Evolutionary conservation across 30 jellyfish, hydroid and myxozoan genomes (phyloP).

Genomic region (Cassiopea xamachana): DNA sequence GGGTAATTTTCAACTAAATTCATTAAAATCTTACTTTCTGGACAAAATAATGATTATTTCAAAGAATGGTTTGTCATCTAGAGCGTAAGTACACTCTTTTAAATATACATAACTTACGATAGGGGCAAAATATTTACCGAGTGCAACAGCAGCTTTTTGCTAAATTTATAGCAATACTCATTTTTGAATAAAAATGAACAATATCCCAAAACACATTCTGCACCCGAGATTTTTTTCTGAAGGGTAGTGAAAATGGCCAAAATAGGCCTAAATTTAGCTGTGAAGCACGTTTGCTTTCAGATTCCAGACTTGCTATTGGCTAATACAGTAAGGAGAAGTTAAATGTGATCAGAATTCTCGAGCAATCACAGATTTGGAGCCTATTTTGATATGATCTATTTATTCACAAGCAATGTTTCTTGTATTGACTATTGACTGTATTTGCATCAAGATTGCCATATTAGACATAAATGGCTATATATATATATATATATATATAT

Average conservation of each 20-base stretch:
- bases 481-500: too few species aligned
- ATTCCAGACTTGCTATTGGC: constrained; percentile 6
- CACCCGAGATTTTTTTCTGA: constrained; percentile 10
- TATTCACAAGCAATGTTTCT: too few species aligned
- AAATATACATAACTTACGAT: constrained; percentile 4
- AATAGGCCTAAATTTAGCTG: constrained; percentile 36
- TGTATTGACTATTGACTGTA: too few species aligned
- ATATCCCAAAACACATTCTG: constrained; percentile 2
- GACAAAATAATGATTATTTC: background rate
- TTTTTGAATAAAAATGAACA: constrained; percentile 8
- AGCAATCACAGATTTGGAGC: constrained; percentile 36
- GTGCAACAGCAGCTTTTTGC: constrained; percentile 18
- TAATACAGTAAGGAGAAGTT: constrained; percentile 13
- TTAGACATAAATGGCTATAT: background rate
- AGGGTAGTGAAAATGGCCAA: constrained; percentile 12
- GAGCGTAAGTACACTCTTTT: background rate
- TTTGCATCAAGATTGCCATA: background rate
- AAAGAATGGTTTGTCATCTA: background rate
- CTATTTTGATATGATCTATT: background rate
- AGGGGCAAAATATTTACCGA: constrained; percentile 16
- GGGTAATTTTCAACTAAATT: background rate
- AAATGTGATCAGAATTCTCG: constrained; percentile 23
- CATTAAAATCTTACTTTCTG: background rate
- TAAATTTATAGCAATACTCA: background rate
- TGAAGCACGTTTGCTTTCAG: background rate